Conservation (phyloP, 2,797 vertebrate genomes). For the Apodemus agrarius region DNA sequence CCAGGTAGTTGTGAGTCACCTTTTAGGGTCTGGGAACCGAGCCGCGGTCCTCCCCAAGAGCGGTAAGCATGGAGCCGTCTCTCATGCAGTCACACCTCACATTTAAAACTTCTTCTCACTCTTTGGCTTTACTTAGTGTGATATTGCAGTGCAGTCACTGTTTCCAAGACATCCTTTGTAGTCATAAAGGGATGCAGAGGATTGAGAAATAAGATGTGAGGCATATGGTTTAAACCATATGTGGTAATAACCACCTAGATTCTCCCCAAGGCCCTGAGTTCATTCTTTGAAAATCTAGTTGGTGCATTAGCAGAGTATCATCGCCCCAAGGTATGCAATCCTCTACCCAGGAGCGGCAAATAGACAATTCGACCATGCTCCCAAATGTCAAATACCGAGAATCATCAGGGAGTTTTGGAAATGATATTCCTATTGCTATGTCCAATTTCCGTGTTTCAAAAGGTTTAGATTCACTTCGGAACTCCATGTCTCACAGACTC, state of each 20-base stretch:
- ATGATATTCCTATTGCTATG: not conserved
- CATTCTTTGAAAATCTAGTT: conserved; percentile 43
- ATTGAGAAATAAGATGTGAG: conserved; percentile 49
- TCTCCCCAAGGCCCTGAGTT: conserved; percentile 53
- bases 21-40: not conserved
- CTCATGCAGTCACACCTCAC: not conserved
- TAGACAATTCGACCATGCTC: not conserved
- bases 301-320: not conserved
- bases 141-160: not conserved
- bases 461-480: conserved; percentile 29
- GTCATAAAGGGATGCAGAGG: not conserved
- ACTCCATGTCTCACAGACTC: not conserved
- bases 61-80: not conserved
- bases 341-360: not conserved
- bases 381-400: not conserved
- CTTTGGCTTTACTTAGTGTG: not conserved
- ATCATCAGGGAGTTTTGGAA: not conserved
- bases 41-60: not conserved
- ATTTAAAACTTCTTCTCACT: not conserved
- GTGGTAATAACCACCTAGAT: not conserved
- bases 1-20: not conserved
- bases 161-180: not conserved
- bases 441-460: conserved; percentile 20
- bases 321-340: conserved; percentile 31
- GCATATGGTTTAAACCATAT: not conserved